phyloP scores from a whole-genome alignment of 2,113 vertebrate species.

The Phylloscopus whistleri region DNA sequence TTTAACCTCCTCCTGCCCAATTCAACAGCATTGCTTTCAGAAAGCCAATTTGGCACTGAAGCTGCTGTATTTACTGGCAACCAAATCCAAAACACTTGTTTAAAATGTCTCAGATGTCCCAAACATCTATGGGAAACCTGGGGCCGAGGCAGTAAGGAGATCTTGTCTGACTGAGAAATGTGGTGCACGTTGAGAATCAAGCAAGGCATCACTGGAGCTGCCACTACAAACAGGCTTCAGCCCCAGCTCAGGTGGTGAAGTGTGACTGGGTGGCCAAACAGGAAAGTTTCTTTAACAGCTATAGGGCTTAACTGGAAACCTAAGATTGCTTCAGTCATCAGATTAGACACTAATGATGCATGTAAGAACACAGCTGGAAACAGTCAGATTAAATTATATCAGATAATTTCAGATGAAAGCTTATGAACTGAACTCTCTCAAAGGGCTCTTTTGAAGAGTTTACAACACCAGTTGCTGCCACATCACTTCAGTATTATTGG shows the following conservation, averaged over 20 bases:
- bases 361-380: not conserved
- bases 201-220: accelerated
- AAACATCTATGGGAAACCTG: not conserved
- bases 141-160: not conserved
- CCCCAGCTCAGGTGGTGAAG: not conserved
- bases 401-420: not conserved
- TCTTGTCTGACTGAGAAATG: not conserved
- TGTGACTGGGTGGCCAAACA: not conserved
- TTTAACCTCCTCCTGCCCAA: not conserved
- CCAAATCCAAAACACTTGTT: not conserved
- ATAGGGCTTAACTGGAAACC: not conserved
- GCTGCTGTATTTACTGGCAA: not conserved
- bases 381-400: not conserved
- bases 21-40: not conserved
- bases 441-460: not conserved
- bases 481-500: not conserved
- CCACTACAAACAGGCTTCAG: not conserved
- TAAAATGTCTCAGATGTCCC: not conserved
- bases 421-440: not conserved
- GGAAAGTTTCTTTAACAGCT: not conserved
- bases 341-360: not conserved
- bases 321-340: not conserved
- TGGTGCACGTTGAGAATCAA: accelerated
- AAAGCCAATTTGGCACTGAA: not conserved
- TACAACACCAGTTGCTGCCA: not conserved